Evolutionary conservation across 1,140 invertebrate genomes (phyloP).

Genomic region (Microvelia longipes): DNA sequence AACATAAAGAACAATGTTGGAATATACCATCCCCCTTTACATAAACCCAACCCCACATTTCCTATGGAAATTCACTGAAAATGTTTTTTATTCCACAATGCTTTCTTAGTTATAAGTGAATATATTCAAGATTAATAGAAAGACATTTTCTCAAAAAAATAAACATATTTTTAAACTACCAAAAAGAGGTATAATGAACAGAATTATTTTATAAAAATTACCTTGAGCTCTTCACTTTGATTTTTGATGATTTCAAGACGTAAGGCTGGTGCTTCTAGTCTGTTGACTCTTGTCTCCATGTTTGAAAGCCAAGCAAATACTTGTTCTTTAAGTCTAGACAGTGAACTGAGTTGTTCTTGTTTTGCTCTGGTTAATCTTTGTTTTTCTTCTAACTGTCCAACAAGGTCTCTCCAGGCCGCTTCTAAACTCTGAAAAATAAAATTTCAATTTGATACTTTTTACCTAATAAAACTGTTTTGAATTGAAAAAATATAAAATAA

Average conservation of each 20-base stretch:
- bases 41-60: no score
- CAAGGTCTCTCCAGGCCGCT: conserved; percentile 72
- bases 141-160: background rate
- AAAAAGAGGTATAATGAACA: background rate
- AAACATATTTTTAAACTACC: no score
- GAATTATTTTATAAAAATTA: conserved; percentile 18
- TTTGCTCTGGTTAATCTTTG: conserved; percentile 62
- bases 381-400: conserved; percentile 62
- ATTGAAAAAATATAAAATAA: no score
- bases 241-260: conserved; percentile 68
- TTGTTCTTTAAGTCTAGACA: conserved; percentile 67
- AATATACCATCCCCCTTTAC: no score
- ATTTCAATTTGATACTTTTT: background rate
- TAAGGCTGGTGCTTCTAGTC: conserved; percentile 66
- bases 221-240: conserved; percentile 72
- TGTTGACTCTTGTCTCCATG: conserved; percentile 56
- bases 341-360: conserved; percentile 66
- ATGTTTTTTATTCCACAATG: background rate
- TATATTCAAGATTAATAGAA: background rate
- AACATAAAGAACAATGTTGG: no score
- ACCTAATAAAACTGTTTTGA: background rate
- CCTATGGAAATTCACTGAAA: no score
- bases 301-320: conserved; percentile 63
- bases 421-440: conserved; percentile 46
- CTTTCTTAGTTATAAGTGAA: background rate